Conservation (phyloP, 2,797 vertebrate species). For the Halcyon badia region DNA sequence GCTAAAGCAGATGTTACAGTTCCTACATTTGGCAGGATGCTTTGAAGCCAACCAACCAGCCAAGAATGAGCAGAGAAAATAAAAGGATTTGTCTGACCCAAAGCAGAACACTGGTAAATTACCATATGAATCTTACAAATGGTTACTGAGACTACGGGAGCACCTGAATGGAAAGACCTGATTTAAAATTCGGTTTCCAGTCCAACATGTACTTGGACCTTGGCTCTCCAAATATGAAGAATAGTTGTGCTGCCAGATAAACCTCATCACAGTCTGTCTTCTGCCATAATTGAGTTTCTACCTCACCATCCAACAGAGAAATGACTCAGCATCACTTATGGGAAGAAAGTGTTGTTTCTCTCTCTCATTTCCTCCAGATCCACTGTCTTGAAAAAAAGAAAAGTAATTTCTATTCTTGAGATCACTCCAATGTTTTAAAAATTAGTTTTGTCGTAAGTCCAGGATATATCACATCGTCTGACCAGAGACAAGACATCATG, state of each 20-base stretch:
- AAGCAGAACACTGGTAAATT: background rate
- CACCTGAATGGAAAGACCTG: background rate
- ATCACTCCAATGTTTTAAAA: background rate
- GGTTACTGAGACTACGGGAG: background rate
- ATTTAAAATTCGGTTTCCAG: slow-evolving; percentile 4
- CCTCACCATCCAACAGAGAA: slow-evolving; percentile 12
- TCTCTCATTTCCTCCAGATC: background rate
- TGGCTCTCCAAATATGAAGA: background rate
- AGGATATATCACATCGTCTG: background rate
- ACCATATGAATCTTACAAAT: background rate
- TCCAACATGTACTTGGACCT: background rate
- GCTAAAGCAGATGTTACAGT: background rate
- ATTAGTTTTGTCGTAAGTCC: background rate
- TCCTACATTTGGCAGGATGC: background rate
- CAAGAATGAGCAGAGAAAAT: background rate
- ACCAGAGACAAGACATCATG: background rate
- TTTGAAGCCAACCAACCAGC: background rate
- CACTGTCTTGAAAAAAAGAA: background rate
- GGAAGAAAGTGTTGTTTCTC: background rate
- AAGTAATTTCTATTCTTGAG: background rate
- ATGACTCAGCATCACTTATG: background rate
- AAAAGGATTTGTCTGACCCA: background rate
- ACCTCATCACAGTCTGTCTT: background rate
- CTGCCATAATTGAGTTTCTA: slow-evolving; percentile 35
- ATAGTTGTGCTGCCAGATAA: background rate